Base-by-base conservation (phyloP, 2,888 invertebrate species). In the Apamea sordens region DNA sequence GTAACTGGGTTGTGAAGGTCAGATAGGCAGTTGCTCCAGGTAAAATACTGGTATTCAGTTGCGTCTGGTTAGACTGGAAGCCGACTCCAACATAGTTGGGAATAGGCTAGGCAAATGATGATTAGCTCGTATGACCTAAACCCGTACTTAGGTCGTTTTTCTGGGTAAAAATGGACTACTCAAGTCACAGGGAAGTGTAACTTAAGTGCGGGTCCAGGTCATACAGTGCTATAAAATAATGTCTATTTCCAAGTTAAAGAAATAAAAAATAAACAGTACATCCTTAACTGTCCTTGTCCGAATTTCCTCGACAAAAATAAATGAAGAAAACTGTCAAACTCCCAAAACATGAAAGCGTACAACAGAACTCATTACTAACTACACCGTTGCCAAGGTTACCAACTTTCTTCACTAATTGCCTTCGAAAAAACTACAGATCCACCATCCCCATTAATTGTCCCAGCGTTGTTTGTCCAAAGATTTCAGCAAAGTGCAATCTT, bases 401-500 rank as follows among this genome's bases (percentile, higher is more conserved):
- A 59, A 87, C 28, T 76, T 85, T 53, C 32, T 73, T 36, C 47
- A 10, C 68, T 85, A 88, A 86, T 86, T 86, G 83, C 74, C 78
- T 64, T 79, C 61, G 28, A 82, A 86, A 70, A 82, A 86, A 79
- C 73, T 73, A 53, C 79, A 56, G 81, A 79, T 70, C 65, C 53
- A 63, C 65, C 64, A 71, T 64, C 10, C 64, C 41, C 89, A 86
- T 88, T 88, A 88, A 88, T 89, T 86, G 87, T 86, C 78, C 72
- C 64, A 13, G 53, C 74, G 81, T 86, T 83, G 82, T 88, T 88
- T 88, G 89, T 82, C 86, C 68, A 73, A 79, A 84, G 78, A 80
- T 84, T 86, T 73, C 81, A 82, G 63, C 77, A 64, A 77, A 88
- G 79, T 86, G 80, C 80, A 89, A 88, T 84, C 88, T 88, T 88